These are phyloP conservation scores for Macaria notata DNA, from an alignment of 2,888 invertebrate genomes.

Conservation along the genomic window DNA sequence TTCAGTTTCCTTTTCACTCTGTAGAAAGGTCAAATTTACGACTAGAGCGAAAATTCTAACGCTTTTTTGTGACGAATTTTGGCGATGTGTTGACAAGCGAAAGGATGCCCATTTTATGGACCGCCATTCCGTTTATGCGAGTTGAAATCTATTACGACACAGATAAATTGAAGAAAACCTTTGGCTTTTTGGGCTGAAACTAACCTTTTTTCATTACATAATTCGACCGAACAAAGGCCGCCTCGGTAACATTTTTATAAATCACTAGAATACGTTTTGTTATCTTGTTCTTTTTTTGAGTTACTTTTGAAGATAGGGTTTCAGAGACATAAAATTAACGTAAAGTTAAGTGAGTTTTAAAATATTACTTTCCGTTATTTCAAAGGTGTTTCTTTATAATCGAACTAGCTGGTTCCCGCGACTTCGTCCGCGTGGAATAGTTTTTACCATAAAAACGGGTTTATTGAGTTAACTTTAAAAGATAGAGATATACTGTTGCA, in stretches of 20 bases:
- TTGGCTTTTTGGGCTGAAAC: conserved; percentile 16
- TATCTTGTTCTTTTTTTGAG: neutral
- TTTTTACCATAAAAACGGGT: too few species aligned
- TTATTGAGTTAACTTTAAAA: too few species aligned
- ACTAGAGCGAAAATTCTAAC: conserved; percentile 12
- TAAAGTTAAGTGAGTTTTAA: too few species aligned
- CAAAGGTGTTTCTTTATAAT: too few species aligned
- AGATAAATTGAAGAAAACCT: conserved; percentile 23
- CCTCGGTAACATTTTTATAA: conserved; percentile 4
- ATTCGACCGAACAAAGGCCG: conserved; percentile 13
- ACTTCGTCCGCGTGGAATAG: too few species aligned
- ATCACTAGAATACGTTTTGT: conserved; percentile 6
- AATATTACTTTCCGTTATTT: too few species aligned
- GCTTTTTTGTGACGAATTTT: conserved; percentile 26
- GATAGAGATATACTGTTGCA: too few species aligned
- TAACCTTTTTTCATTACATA: conserved; percentile 17
- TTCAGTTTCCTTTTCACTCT: too few species aligned
- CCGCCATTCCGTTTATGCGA: conserved; percentile 24
- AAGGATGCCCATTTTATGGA: conserved; percentile 27
- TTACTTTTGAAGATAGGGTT: neutral
- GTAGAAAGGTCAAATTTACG: conserved; percentile 35
- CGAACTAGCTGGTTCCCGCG: too few species aligned
- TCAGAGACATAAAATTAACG: too few species aligned
- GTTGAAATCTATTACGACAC: conserved; percentile 24
- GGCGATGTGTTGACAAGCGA: conserved; percentile 24